Evolutionary conservation across 2,888 invertebrate species (phyloP).

Genomic region (Tyria jacobaeae): DNA sequence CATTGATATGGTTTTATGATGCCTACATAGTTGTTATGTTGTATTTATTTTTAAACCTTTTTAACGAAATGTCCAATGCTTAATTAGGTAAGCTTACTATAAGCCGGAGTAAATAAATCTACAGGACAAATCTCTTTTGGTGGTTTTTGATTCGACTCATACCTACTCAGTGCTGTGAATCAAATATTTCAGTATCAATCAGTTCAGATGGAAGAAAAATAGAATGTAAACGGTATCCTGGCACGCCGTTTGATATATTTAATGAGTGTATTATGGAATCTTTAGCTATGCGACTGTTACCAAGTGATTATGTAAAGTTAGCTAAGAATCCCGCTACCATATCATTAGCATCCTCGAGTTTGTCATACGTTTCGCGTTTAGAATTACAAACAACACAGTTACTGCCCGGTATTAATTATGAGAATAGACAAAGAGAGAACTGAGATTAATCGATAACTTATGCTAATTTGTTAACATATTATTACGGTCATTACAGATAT

Average conservation of each 20-base stretch:
- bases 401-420: slow-evolving; percentile 18
- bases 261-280: slow-evolving; percentile 18
- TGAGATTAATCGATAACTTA: slow-evolving; percentile 20
- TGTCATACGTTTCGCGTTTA: slow-evolving; percentile 37
- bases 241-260: background rate
- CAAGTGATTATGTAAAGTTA: slow-evolving; percentile 44
- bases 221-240: background rate
- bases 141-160: too few relatives aligned
- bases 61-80: too few relatives aligned
- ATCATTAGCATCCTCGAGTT: slow-evolving; percentile 39
- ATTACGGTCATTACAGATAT: background rate
- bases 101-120: too few relatives aligned
- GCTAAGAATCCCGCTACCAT: slow-evolving; percentile 42
- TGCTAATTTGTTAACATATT: slow-evolving; percentile 14
- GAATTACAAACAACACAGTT: slow-evolving; percentile 40
- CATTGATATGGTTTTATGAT: background rate
- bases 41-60: too few relatives aligned
- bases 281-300: slow-evolving; percentile 36
- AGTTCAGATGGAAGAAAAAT: background rate
- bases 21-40: too few relatives aligned
- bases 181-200: background rate
- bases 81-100: too few relatives aligned
- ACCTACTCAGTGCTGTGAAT: too few relatives aligned
- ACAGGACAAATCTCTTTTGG: too few relatives aligned
- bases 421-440: slow-evolving; percentile 13